These are phyloP conservation scores for Syngnathoides biaculeatus DNA, from an alignment of 2,113 vertebrate species.

Conservation along the genomic window DNA sequence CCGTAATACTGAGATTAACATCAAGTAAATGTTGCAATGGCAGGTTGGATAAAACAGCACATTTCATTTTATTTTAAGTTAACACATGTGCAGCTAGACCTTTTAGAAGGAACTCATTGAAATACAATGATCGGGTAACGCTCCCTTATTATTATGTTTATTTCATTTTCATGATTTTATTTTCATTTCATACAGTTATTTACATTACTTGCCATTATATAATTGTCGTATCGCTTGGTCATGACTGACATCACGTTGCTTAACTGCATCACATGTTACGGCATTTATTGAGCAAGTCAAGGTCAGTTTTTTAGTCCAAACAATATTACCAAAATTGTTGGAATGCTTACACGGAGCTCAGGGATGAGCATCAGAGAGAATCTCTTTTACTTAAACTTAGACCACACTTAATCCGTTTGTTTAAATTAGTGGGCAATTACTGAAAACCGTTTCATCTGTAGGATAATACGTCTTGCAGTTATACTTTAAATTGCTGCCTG, in stretches of 20 bases:
- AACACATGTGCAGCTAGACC: neutral
- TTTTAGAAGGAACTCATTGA: neutral
- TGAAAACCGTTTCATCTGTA: neutral
- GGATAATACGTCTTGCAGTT: neutral
- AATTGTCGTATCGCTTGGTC: neutral
- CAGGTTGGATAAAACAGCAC: too few relatives aligned
- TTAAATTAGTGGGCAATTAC: neutral
- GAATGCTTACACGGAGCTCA: neutral
- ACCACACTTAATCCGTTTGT: slow-evolving; percentile 12
- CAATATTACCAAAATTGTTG: neutral
- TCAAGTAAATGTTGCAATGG: too few relatives aligned
- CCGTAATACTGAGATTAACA: too few relatives aligned
- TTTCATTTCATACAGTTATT: neutral
- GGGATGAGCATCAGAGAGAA: slow-evolving; percentile 1
- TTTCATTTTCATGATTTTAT: neutral
- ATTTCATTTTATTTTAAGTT: too few relatives aligned
- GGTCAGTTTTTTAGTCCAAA: neutral
- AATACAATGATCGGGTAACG: neutral
- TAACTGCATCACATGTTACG: too few relatives aligned
- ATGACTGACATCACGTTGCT: too few relatives aligned
- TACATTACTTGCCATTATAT: neutral
- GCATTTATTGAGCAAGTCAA: too few relatives aligned
- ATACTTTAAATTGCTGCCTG: neutral
- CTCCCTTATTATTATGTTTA: too few relatives aligned
- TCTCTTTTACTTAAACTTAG: slow-evolving; percentile 21